Base-by-base conservation (phyloP, 2,888 invertebrate genomes). In the Acleris literana region DNA sequence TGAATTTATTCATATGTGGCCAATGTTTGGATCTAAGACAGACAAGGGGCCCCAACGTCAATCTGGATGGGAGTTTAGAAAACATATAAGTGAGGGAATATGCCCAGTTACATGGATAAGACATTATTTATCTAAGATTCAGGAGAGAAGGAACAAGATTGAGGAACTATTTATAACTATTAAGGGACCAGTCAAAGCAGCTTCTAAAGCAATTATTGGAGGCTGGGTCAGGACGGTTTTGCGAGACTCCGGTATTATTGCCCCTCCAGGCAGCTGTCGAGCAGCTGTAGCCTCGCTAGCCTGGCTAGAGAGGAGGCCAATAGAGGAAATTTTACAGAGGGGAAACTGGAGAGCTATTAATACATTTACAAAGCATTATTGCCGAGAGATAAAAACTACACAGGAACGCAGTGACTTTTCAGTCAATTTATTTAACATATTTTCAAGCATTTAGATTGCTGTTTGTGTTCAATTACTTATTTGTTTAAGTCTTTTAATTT, bases 341-440 rank as follows among this genome's bases (percentile, higher is more conserved):
- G 56, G 56, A 6, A 56, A 56, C 43, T 56, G 56, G 56, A 11
- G 22, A 17, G 6, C 20, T n/a, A 11, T 56, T 7, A 56, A 56
- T 22, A 56, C 56, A 18, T 56, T 56, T 44, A 33, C 33, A 20
- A 56, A 56, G 9, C 56, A 56, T 44, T 56, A 56, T 44, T 56
- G 44, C 43, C 17, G 56, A 44, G 56, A 56, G 20, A 56, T 56
- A 44, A 22, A 6, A 43, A 43, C 13, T 9, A 20, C 56, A 33
- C 56, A 56, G 56, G 33, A 56, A 33, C 56, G 56, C 39, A 43
- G 44, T 13, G 5, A 5, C n/a, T 49, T 16, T 56, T n/a, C 39
- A 43, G n/a, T 22, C 11, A n/a, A 56, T 56, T n/a, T 56, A 16
- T 43, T 44, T 56, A n/a, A 43, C 43, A 56, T 44, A 16, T 56